Evolutionary conservation across 2,888 invertebrate species (phyloP).

Genomic region (Rhopalosiphum nymphaeae): DNA sequence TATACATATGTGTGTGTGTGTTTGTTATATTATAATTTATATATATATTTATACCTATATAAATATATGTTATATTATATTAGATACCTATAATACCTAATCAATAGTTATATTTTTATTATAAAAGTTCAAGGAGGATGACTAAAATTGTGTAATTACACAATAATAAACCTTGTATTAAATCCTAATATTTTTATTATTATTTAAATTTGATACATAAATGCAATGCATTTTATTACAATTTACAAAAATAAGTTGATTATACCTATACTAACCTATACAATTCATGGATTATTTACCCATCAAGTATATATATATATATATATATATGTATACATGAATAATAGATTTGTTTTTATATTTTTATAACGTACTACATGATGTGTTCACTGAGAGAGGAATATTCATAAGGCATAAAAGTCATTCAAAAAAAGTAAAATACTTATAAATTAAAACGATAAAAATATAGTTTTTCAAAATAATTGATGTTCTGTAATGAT

Average conservation of each 20-base stretch:
- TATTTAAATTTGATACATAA: not conserved
- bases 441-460: no score
- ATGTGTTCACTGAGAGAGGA: no score
- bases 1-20: not conserved
- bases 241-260: not conserved
- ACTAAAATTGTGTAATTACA: not conserved
- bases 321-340: not conserved
- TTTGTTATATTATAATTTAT: no score
- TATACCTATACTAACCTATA: not conserved
- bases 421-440: no score
- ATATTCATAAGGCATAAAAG: no score
- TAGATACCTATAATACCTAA: no score
- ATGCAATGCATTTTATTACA: not conserved
- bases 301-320: not conserved
- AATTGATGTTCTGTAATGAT: no score
- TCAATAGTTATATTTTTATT: not conserved
- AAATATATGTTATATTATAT: not conserved
- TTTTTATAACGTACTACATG: not conserved
- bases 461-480: no score
- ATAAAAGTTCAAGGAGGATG: not conserved
- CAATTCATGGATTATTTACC: not conserved
- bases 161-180: not conserved
- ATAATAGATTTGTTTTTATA: not conserved
- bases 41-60: not conserved
- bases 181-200: not conserved